Conservation (phyloP, 2,888 invertebrate genomes). For the Oxytorus armatus region DNA sequence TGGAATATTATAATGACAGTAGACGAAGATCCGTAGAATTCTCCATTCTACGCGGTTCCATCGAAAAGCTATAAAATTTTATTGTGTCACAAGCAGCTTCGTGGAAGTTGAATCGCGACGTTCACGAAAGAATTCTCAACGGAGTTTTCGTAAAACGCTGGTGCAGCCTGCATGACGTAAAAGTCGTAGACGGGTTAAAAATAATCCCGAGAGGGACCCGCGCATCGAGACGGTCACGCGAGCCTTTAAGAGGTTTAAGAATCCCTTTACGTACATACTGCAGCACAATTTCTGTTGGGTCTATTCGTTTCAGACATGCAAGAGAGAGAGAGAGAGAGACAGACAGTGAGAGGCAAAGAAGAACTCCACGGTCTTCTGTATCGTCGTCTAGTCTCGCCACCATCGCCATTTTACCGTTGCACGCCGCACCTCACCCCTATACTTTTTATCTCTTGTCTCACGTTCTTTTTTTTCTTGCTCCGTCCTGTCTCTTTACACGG, state of each 20-base stretch:
- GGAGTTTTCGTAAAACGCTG: constrained; percentile 18
- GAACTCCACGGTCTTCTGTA: constrained; percentile 33
- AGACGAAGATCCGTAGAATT: constrained; percentile 7
- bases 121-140: constrained; percentile 18
- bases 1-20: constrained; percentile 13
- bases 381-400: constrained; percentile 23
- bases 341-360: too few species aligned
- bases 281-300: constrained; percentile 39
- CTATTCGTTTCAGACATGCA: constrained; percentile 18
- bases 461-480: constrained; percentile 7
- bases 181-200: constrained; percentile 33
- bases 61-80: constrained; percentile 14
- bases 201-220: constrained; percentile 38
- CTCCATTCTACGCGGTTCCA: background rate
- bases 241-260: constrained; percentile 60
- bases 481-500: constrained; percentile 14
- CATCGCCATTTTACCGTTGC: constrained; percentile 5
- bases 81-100: background rate
- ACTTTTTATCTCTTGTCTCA: constrained; percentile 13
- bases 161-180: constrained; percentile 15
- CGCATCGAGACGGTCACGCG: constrained; percentile 55
- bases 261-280: constrained; percentile 54
- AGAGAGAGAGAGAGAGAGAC: background rate
- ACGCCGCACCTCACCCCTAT: background rate
- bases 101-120: constrained; percentile 10